Evolutionary conservation across 2,888 invertebrate genomes (phyloP).

Genomic region (Latrodectus elegans): DNA sequence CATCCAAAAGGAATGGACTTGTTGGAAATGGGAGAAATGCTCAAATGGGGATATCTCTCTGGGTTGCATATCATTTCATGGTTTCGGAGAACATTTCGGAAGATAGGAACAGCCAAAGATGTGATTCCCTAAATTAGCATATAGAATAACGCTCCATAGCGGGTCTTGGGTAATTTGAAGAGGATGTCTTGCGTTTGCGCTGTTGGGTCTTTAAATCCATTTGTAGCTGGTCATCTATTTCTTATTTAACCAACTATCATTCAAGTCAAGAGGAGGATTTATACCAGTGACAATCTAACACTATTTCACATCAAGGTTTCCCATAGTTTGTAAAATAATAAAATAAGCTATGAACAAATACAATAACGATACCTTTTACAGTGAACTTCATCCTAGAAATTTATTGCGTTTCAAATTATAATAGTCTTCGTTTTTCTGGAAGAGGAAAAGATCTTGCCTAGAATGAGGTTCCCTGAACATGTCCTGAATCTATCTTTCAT

Average conservation of each 20-base stretch:
- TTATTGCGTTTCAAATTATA: too few relatives aligned
- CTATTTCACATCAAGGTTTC: too few relatives aligned
- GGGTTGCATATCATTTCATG: constrained; percentile 22
- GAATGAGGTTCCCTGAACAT: too few relatives aligned
- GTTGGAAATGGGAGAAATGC: constrained; percentile 27
- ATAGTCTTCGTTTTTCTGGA: too few relatives aligned
- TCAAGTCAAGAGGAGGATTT: too few relatives aligned
- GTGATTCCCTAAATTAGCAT: neutral
- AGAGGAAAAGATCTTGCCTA: too few relatives aligned
- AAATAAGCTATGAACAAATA: too few relatives aligned
- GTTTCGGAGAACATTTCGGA: neutral
- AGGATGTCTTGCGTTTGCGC: neutral
- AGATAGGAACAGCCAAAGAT: neutral
- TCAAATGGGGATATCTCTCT: constrained; percentile 26
- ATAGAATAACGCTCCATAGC: constrained; percentile 2
- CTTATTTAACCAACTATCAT: neutral
- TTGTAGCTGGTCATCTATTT: neutral
- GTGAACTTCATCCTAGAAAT: too few relatives aligned
- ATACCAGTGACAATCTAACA: too few relatives aligned
- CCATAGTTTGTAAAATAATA: too few relatives aligned
- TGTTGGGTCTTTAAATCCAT: neutral
- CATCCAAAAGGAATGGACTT: constrained; percentile 27
- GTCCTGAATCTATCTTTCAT: too few relatives aligned
- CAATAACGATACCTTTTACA: too few relatives aligned
- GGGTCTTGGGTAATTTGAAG: neutral